Evolutionary conservation across 2,888 invertebrate genomes (phyloP), one percentile per base, ranked within the genome.

Genomic region (Globia sparganii): DNA sequence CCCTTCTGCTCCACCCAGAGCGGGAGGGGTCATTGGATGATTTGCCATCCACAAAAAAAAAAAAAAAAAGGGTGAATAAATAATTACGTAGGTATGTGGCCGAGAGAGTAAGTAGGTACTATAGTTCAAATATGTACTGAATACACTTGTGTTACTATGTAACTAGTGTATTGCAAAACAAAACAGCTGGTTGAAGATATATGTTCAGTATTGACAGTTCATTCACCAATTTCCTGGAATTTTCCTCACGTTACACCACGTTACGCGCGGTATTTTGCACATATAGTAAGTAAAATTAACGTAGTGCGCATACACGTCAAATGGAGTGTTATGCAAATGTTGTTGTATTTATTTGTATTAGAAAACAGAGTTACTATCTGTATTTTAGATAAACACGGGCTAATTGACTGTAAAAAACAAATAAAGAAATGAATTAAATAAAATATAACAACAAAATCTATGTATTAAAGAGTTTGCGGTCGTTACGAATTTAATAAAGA

Each of bases 171-270:
- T 25, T 37, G 9, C 25, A 34, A 8, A 40, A 61, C 21, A 31
- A 31, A 58, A 46, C 40, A 43, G 28, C 11, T 59, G 49, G 15
- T n/a, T 43, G 34, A 28, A 61, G 13, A 61, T 18, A 8, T 34
- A 8, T 13, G 8, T 66, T 15, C 25, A 31, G n/a, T 31, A 62
- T 46, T 62, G n/a, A 18, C n/a, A 49, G 31, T 74, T 64, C 56
- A 64, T 80, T 78, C 62, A 74, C 5, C 46, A 25, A 40, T 80
- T 80, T 58, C 31, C n/a, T 25, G 40, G 64, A 80, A 49, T 64
- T 73, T 40, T 49, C 18, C 15, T 46, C n/a, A 31, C 25, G 25
- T 28, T 34, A 75, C 75, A 4, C 13, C 34, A 2, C n/a, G 25
- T 72, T 28, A 46, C 25, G 28, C n/a, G 18, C 9, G 2, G 15